Evolutionary conservation across 2,113 vertebrate genomes (phyloP).

Genomic region (Laterallus jamaicensis): DNA sequence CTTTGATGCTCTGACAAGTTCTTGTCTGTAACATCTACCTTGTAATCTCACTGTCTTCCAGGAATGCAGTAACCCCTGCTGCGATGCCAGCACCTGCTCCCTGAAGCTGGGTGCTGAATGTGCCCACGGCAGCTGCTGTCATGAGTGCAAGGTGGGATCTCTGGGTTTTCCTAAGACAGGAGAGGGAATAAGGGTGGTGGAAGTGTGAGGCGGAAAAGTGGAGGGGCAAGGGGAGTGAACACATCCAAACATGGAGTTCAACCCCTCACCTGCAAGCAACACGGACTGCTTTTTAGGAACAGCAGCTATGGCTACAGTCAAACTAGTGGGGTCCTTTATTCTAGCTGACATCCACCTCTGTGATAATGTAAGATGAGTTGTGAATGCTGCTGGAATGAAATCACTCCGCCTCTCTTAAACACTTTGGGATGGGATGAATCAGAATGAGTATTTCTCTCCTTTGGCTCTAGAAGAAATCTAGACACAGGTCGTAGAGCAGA

Average conservation of each 20-base stretch:
- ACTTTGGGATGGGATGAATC: background rate
- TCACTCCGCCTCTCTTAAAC: background rate
- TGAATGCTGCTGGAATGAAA: background rate
- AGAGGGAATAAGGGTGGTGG: background rate
- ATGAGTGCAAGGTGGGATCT: constrained; percentile 87
- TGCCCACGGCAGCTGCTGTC: constrained; percentile 93
- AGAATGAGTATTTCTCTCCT: background rate
- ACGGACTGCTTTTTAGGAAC: background rate
- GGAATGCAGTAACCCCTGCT: constrained; percentile 94
- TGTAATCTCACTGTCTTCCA: background rate
- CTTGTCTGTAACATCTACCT: background rate
- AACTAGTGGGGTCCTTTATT: background rate
- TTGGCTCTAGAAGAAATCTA: background rate
- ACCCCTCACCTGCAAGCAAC: background rate
- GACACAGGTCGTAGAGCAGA: background rate
- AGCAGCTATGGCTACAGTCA: background rate
- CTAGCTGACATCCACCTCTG: background rate
- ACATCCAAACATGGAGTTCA: background rate
- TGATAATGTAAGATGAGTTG: background rate
- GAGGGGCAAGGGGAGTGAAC: background rate
- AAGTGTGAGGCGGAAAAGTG: background rate
- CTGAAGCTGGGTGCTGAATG: constrained; percentile 88
- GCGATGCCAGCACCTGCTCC: constrained; percentile 91
- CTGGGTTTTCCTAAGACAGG: background rate
- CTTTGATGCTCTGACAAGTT: background rate